Conservation (phyloP, 2,113 vertebrate species). For the Potamarius usumacintae region DNA sequence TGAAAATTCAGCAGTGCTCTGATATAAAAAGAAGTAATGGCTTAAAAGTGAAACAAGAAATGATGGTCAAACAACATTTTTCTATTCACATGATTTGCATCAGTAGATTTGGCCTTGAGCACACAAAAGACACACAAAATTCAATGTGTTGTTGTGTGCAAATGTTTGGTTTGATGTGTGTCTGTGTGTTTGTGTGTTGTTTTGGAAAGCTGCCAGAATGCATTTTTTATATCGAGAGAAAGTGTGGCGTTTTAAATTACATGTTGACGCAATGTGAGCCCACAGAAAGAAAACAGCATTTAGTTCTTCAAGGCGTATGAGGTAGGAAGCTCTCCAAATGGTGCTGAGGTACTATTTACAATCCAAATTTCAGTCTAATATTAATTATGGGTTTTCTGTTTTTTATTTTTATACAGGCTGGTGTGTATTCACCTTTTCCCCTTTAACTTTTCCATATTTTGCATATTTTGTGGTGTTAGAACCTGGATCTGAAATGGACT, state of each 20-base stretch:
- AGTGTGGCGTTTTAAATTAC: conserved; percentile 1
- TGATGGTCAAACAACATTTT: neutral
- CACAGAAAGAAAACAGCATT: neutral
- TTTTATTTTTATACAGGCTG: neutral
- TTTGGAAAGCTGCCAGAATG: neutral
- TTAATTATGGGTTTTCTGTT: neutral
- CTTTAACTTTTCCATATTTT: neutral
- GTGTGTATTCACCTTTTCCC: neutral
- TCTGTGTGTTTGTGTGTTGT: neutral
- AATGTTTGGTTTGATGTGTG: neutral
- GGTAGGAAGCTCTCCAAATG: neutral
- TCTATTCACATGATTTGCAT: neutral
- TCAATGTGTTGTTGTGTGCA: neutral
- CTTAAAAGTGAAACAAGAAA: neutral
- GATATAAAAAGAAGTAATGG: neutral
- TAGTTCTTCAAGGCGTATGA: neutral
- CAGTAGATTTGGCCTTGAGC: neutral
- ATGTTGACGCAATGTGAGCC: neutral
- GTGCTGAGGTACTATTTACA: neutral
- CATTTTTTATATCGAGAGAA: conserved; percentile 3
- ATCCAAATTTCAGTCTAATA: neutral
- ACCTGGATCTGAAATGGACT: neutral
- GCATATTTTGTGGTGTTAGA: neutral
- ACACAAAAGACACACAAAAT: neutral
- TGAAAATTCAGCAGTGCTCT: neutral